Base-by-base conservation (phyloP, 2,113 vertebrate genomes). In the Limnothrissa miodon region DNA sequence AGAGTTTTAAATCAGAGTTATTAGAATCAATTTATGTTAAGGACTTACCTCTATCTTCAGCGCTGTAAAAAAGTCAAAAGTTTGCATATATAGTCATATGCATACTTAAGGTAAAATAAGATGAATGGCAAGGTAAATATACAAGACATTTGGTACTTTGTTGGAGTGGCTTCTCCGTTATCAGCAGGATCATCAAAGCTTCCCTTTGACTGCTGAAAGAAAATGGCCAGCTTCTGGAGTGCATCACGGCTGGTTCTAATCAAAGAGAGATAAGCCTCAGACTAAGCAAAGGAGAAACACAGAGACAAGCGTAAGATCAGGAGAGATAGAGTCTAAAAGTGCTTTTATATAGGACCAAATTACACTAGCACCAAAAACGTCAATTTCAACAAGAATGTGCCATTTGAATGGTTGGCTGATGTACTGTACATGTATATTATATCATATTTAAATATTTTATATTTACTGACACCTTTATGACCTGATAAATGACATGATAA, bases 211-310 rank as follows among this genome's bases (percentile, higher is more conserved):
- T 85, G 85, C n/a, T 94, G 86, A 85, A 98, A 95, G 84, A 94
- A 96, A 42, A 92, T 86, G 78, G 93, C 94, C 80, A 95, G 84
- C 59, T 87, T 91, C 90, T 93, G 95, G 86, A 90, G 74, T 46
- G 94, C 96, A 45, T 95, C 92, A 0, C 95, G 94, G 84, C 93
- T 94, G 74, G 91, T 91, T 84, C 96, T 97, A 13, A 21, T 80
- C 29, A 6, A 48, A 5, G 82, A 44, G 2, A 66, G 1, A 74
- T 48, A 25, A 78, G 5, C 51, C 51, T 56, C 1, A 56, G 51
- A 56, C 19, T 56, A 6, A 56, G 19, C 51, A 56, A 56, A 56
- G 19, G 21, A 4, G 51, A 56, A 56, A 56, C 21, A 23, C 51
- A 56, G 23, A 23, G 19, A 56, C 21, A 23, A 21, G 51, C 23